Evolutionary conservation across 2,797 vertebrate genomes (phyloP).

Genomic region (Epinephelus awoara): DNA sequence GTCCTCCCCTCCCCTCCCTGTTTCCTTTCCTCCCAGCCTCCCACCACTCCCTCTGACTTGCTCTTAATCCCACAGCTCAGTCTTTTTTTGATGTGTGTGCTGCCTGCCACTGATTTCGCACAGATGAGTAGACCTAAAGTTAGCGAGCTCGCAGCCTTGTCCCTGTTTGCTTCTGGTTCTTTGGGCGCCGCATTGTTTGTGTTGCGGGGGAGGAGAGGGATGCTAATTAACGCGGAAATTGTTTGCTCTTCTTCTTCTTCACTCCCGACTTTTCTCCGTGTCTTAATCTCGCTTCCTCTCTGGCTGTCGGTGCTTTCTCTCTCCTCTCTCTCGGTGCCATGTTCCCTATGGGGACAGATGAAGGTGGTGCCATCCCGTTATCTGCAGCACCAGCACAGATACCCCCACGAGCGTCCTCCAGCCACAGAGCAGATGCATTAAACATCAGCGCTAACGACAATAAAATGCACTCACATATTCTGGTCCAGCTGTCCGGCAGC

Average conservation of each 20-base stretch:
- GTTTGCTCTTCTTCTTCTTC: slow-evolving; percentile 58
- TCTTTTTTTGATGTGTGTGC: slow-evolving; percentile 42
- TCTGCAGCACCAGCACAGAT: slow-evolving; percentile 63
- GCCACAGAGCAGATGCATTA: slow-evolving; percentile 45
- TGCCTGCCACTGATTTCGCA: slow-evolving; percentile 63
- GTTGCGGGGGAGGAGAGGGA: slow-evolving; percentile 64
- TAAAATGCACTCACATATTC: slow-evolving; percentile 35
- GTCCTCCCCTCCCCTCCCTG: not conserved
- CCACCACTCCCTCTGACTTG: slow-evolving; percentile 45
- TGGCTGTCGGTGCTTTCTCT: too few species aligned
- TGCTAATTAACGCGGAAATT: slow-evolving; percentile 75
- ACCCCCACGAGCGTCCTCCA: slow-evolving; percentile 16
- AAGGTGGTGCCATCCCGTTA: slow-evolving; percentile 69
- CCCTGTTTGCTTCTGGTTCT: slow-evolving; percentile 62
- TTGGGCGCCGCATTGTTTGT: slow-evolving; percentile 63
- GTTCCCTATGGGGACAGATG: slow-evolving; percentile 69
- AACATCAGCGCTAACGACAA: slow-evolving; percentile 32
- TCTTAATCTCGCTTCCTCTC: slow-evolving; percentile 50
- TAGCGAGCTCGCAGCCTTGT: slow-evolving; percentile 54
- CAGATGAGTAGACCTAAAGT: slow-evolving; percentile 62
- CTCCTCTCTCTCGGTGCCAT: slow-evolving; percentile 5
- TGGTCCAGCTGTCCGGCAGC: slow-evolving; percentile 42
- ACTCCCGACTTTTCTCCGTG: slow-evolving; percentile 25
- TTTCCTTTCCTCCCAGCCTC: slow-evolving; percentile 30
- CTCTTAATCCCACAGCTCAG: slow-evolving; percentile 64